phyloP scores from a whole-genome alignment of 2,888 invertebrate genomes.

The Rhaphigaster nebulosa region DNA sequence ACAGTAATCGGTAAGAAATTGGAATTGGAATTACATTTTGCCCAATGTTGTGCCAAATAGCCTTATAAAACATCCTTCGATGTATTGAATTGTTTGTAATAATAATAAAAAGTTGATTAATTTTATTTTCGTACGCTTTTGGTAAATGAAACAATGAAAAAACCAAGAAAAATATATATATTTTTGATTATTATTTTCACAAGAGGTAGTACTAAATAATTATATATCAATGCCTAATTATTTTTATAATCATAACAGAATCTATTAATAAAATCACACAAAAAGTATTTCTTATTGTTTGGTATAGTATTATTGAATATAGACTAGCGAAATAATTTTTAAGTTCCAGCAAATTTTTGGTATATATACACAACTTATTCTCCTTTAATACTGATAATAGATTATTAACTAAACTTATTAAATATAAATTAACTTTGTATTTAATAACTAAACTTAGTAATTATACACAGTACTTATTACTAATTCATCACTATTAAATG shows the following conservation, averaged over 20 bases:
- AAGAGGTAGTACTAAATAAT: constrained; percentile 18
- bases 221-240: not conserved
- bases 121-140: not conserved
- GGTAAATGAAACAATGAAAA: not conserved
- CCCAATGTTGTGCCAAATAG: no score
- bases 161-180: not conserved
- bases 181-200: constrained; percentile 24
- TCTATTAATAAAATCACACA: not conserved
- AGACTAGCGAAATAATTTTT: not conserved
- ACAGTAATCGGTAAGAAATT: no score
- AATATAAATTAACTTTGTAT: not conserved
- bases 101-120: no score
- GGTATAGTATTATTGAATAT: not conserved
- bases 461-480: not conserved
- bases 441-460: not conserved
- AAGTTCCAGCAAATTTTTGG: not conserved
- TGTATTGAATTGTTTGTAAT: no score
- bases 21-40: no score
- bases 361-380: not conserved
- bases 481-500: not conserved
- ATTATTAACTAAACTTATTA: not conserved
- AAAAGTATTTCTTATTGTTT: not conserved
- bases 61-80: not conserved
- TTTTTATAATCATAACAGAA: not conserved
- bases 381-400: not conserved